Conservation (phyloP, 2,888 invertebrate genomes). For the Osmoderma eremita region DNA sequence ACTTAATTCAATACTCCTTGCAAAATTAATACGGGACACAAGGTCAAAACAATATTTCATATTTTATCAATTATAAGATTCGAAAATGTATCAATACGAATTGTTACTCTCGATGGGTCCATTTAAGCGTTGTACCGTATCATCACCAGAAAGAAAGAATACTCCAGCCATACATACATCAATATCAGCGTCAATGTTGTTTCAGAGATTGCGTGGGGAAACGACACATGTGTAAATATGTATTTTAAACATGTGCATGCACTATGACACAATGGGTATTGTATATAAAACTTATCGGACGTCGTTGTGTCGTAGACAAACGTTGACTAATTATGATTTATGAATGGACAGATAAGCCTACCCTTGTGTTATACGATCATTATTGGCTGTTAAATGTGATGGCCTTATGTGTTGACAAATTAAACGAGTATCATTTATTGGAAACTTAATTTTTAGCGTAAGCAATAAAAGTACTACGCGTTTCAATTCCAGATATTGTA, state of each 20-base stretch:
- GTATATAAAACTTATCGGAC: constrained; percentile 6
- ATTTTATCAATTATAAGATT: no score
- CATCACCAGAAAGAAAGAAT: no score
- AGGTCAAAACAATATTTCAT: no score
- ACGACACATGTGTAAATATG: background rate
- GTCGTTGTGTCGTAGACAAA: background rate
- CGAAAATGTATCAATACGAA: no score
- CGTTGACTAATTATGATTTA: constrained; percentile 17
- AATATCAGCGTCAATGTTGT: no score
- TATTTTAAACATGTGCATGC: background rate
- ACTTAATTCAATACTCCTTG: constrained; percentile 14
- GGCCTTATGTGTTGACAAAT: constrained; percentile 10
- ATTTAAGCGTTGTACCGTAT: no score
- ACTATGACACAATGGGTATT: background rate
- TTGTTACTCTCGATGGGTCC: no score
- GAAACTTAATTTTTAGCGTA: background rate
- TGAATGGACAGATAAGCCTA: constrained; percentile 21
- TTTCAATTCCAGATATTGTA: no score
- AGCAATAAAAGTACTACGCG: background rate
- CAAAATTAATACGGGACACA: background rate
- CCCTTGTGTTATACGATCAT: background rate
- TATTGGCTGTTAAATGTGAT: constrained; percentile 3
- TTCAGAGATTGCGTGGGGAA: background rate
- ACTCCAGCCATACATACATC: no score
- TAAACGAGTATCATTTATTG: constrained; percentile 14